These are phyloP conservation scores for Menura novaehollandiae DNA, from an alignment of 2,113 vertebrate species.

Conservation along the genomic window DNA sequence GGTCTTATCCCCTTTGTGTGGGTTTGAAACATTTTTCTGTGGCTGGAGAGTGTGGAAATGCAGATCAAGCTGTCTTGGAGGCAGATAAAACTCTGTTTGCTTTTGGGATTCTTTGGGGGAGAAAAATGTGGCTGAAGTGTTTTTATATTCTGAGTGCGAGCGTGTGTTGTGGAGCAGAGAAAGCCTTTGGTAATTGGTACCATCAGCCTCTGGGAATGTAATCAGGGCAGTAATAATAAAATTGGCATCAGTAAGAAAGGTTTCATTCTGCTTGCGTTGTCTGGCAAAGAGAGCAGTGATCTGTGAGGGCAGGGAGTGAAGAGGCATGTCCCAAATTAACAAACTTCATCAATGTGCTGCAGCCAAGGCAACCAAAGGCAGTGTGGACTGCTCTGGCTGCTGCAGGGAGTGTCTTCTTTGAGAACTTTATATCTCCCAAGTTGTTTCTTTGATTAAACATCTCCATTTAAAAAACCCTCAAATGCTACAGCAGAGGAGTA, in stretches of 20 bases:
- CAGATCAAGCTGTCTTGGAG: neutral
- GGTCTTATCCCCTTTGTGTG: neutral
- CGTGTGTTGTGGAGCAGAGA: constrained; percentile 20
- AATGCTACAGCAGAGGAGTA: neutral
- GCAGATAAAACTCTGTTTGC: constrained; percentile 33
- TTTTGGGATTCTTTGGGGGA: neutral
- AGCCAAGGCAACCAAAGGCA: neutral
- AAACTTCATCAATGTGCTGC: constrained; percentile 5
- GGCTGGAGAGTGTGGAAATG: neutral
- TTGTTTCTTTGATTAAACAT: neutral
- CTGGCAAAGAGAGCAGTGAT: constrained; percentile 17
- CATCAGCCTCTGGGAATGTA: constrained; percentile 1
- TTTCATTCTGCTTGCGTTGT: constrained; percentile 25
- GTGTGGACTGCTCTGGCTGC: neutral
- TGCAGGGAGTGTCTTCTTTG: neutral
- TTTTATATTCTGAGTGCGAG: constrained; percentile 26
- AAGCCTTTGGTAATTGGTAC: constrained; percentile 41
- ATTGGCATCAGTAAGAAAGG: constrained; percentile 25
- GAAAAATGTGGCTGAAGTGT: neutral
- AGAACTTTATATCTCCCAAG: neutral
- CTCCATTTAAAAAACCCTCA: neutral
- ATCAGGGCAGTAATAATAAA: constrained; percentile 25
- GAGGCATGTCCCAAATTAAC: constrained; percentile 28
- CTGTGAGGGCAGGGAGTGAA: constrained; percentile 16
- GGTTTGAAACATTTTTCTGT: neutral